Conservation (phyloP, 2,113 vertebrate genomes). For the Bolborhynchus lineola region DNA sequence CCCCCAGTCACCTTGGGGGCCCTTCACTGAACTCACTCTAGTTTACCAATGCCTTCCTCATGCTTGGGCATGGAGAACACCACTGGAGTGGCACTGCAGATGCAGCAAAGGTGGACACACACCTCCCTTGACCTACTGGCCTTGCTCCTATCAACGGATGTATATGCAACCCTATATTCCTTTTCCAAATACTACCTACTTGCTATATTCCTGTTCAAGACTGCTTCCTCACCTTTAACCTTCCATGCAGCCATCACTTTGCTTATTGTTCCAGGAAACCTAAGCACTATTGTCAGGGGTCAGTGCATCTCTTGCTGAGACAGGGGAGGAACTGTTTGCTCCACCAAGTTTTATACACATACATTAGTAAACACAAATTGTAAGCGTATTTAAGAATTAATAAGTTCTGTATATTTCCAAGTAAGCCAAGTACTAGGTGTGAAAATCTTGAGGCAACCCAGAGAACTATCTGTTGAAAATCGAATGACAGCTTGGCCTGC, state of each 20-base stretch:
- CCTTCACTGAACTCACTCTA: background rate
- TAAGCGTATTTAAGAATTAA: background rate
- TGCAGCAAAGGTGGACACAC: background rate
- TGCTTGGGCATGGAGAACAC: background rate
- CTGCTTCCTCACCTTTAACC: background rate
- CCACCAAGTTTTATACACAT: background rate
- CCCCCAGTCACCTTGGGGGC: background rate
- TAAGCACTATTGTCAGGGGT: background rate
- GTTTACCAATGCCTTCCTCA: background rate
- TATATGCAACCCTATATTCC: background rate
- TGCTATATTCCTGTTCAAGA: background rate
- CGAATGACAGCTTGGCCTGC: conserved; percentile 59
- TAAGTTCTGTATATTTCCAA: conserved; percentile 34
- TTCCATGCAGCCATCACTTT: background rate
- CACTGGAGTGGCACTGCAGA: background rate
- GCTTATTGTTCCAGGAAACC: background rate
- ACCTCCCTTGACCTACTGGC: background rate
- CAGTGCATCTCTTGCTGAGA: background rate
- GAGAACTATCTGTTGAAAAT: conserved; percentile 57
- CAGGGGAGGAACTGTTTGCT: background rate
- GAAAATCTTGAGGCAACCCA: conserved; percentile 24
- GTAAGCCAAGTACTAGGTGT: background rate
- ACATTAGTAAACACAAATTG: background rate
- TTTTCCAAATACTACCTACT: background rate
- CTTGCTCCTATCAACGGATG: background rate